A percentile compares a stretch with the other conserved stretches of the same genome.
Conservation (phyloP, 1,140 invertebrate genomes). For the Drosophila biarmipes region DNA sequence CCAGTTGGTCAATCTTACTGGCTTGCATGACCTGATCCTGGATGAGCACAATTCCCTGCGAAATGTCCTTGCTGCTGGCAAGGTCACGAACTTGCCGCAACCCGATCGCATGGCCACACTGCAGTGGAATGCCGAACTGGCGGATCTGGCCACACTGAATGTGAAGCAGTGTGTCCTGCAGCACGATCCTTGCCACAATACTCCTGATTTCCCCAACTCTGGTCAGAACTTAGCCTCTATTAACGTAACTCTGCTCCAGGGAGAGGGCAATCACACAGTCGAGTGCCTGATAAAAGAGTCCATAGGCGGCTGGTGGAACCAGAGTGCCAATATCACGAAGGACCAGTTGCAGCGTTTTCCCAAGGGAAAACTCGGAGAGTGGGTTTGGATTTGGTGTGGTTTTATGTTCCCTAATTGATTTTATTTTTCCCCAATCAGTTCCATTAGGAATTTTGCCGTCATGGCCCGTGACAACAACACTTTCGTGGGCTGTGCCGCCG, state of each 20-base stretch:
- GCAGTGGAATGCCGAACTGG: conserved; percentile 55
- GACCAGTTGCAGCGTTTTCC: conserved; percentile 43
- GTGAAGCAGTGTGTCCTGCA: conserved; percentile 50
- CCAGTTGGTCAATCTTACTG: conserved; percentile 38
- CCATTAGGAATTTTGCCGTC: conserved; percentile 58
- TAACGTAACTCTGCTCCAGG: conserved; percentile 9
- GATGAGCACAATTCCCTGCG: conserved; percentile 49
- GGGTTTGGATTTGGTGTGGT: conserved; percentile 8
- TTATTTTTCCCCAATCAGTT: conserved; percentile 11
- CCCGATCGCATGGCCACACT: conserved; percentile 66
- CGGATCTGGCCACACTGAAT: conserved; percentile 49
- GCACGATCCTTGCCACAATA: conserved; percentile 62
- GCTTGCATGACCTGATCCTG: conserved; percentile 41
- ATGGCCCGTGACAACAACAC: conserved; percentile 69
- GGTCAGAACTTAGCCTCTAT: conserved; percentile 57
- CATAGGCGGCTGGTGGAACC: conserved; percentile 59
- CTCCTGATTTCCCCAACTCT: conserved; percentile 39
- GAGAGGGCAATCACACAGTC: not conserved
- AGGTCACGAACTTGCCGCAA: conserved; percentile 15
- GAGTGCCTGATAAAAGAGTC: conserved; percentile 39
- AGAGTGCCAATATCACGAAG: conserved; percentile 35
- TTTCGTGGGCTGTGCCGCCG: conserved; percentile 58
- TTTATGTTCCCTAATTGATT: not conserved
- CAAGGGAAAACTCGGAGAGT: conserved; percentile 53
- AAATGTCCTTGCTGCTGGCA: conserved; percentile 53